Base-by-base conservation (phyloP, 53 echinoderm and acorn worm genomes). In the Henricia sp. region DNA sequence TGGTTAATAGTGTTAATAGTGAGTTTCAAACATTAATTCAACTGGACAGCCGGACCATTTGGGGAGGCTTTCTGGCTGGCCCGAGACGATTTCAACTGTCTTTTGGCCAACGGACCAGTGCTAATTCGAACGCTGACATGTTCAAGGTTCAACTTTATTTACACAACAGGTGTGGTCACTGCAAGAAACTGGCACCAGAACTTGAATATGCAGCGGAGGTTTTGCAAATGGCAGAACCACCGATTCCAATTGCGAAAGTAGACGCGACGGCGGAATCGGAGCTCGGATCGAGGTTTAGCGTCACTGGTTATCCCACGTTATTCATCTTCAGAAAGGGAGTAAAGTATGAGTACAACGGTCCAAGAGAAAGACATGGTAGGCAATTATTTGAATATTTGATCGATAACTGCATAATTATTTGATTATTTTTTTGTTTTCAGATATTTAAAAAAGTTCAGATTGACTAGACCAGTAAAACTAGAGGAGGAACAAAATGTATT, bases 131-230 rank as follows among this genome's bases (percentile, higher is more conserved):
- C n/a, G n/a, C n/a, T n/a, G n/a, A n/a, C n/a, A n/a, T n/a, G n/a
- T n/a, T n/a, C n/a, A n/a, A n/a, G n/a, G n/a, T n/a, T 35, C 30
- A 30, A 20, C 40, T 34, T 17, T 72, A 20, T 50, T 36, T 44
- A 52, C 41, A 13, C 40, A 19, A 2, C 20, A 99, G 99, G 99
- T 99, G 99, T 84, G 99, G 94, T 20, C 94, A 99, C 60, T 99
- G 99, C 76, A 99, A 99, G 59, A 88, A 90, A 26, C 38, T 99
- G 1, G 99, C 94, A n/a, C 94, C 94, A 36, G 99, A 99, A 69
- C 77, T 83, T 23, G 94, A 99, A 52, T 80, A 72, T 11, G 94
- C 94, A 17, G 99, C 99, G 1, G 52, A 59, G 20, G 56, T 63
- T 34, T 68, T 99, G 38, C 44, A 84, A 29, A 40, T 43, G 2